phyloP scores from a whole-genome alignment of 2,888 invertebrate genomes.

The Calameuta filiformis region DNA sequence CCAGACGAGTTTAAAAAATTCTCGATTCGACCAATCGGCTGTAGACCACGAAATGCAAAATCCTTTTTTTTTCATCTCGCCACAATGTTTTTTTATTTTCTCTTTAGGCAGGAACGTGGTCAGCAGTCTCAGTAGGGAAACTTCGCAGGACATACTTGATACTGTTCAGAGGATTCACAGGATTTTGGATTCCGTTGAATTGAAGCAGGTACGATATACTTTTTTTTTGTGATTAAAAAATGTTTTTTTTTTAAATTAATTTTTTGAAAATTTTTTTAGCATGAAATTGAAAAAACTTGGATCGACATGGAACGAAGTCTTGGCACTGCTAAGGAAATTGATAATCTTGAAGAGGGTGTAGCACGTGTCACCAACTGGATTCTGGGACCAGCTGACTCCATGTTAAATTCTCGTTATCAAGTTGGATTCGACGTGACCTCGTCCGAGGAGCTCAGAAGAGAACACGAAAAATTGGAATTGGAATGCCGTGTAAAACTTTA shows the following conservation, averaged over 20 bases:
- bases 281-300: slow-evolving; percentile 73
- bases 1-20: neutral
- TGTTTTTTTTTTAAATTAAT: too few relatives aligned
- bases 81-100: slow-evolving; percentile 13
- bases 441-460: slow-evolving; percentile 78
- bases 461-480: slow-evolving; percentile 80
- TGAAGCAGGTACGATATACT: slow-evolving; percentile 66
- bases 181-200: slow-evolving; percentile 70
- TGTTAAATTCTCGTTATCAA: slow-evolving; percentile 76
- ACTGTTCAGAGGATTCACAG: slow-evolving; percentile 71
- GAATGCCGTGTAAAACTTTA: slow-evolving; percentile 73
- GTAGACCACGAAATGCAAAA: neutral
- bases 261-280: slow-evolving; percentile 29
- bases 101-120: slow-evolving; percentile 52
- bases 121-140: slow-evolving; percentile 53
- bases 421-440: slow-evolving; percentile 79
- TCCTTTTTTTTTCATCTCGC: neutral
- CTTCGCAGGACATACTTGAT: slow-evolving; percentile 74
- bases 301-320: slow-evolving; percentile 71
- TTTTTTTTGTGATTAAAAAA: neutral
- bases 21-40: neutral
- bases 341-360: slow-evolving; percentile 73
- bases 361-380: slow-evolving; percentile 84
- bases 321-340: slow-evolving; percentile 72
- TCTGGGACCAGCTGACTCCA: slow-evolving; percentile 79